Base-by-base conservation (phyloP, 2,888 invertebrate species). In the Cetonia aurata region DNA sequence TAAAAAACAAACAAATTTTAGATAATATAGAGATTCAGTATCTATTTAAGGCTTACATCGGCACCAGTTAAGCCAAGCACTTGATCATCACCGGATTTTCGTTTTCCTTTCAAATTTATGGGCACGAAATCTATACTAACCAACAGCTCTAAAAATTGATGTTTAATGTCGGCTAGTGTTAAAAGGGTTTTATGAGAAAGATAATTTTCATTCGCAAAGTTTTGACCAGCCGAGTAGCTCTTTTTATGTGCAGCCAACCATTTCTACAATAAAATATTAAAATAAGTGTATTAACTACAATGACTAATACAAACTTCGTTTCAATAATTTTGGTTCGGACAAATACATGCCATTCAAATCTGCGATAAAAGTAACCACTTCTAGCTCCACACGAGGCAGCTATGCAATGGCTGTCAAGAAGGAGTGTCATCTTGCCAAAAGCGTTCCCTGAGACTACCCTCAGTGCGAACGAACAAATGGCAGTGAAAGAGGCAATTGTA, bases 91-190 rank as follows among this genome's bases (percentile, higher is more conserved):
- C 89, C 87, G 80, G 86, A 86, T 65, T 86, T 86, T 74, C 87
- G 82, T 41, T 86, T 77, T 0, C 87, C 87, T 0, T 87, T 88
- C 81, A 92, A 87, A 81, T 89, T 85, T 25, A 91, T 87, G 0
- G 93, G 91, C 6, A 94, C 90, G 81, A 95, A 94, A 1, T 94
- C 94, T 69, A 94, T 94, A 3, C 91, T 89, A 0, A 92, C 91
- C 12, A 95, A 82, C 17, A 93, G 82, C 44, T 93, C 93, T 55
- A 94, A 83, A 75, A 93, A 87, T 80, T 95, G 94, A 77, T 92
- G 91, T 80, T 97, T 95, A 74, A 97, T 93, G 77, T 97, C 96
- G 0, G 92, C 91, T 76, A 98, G 87, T 84, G 94, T 96, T 72
- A 93, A 87, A 78, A 98, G 86, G 0, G 95, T 94, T 80, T 92